Conservation (phyloP, 2,888 invertebrate genomes). For the Anticlea derivata region DNA sequence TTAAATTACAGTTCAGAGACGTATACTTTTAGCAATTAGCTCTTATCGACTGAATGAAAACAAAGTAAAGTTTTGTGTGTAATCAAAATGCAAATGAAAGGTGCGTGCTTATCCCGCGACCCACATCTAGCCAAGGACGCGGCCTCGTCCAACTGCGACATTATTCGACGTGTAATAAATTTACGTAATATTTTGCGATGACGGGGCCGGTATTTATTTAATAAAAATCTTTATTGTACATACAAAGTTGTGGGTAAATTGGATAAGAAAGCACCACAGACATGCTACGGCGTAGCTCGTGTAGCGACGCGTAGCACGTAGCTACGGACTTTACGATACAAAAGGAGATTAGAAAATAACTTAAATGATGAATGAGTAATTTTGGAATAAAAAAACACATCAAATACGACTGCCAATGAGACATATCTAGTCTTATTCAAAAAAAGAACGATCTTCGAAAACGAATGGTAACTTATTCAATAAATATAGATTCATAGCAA, state of each 20-base stretch:
- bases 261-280: background rate
- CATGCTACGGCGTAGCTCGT: constrained; percentile 8
- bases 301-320: constrained; percentile 4
- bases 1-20: constrained; percentile 44
- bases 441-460: too few relatives aligned
- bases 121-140: constrained; percentile 78
- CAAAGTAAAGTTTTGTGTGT: constrained; percentile 52
- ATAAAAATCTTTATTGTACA: constrained; percentile 24
- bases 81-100: constrained; percentile 80
- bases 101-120: constrained; percentile 74
- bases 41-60: constrained; percentile 58
- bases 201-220: constrained; percentile 25
- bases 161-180: constrained; percentile 43
- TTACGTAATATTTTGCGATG: constrained; percentile 34
- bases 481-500: too few relatives aligned
- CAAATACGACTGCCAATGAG: too few relatives aligned
- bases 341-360: too few relatives aligned
- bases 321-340: background rate
- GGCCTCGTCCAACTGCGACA: constrained; percentile 59
- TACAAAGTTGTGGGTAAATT: constrained; percentile 16
- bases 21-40: constrained; percentile 70
- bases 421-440: too few relatives aligned
- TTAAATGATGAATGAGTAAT: too few relatives aligned
- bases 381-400: too few relatives aligned
- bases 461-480: too few relatives aligned